phyloP scores from a whole-genome alignment of 2,113 vertebrate genomes.

The Danionella cerebrum region DNA sequence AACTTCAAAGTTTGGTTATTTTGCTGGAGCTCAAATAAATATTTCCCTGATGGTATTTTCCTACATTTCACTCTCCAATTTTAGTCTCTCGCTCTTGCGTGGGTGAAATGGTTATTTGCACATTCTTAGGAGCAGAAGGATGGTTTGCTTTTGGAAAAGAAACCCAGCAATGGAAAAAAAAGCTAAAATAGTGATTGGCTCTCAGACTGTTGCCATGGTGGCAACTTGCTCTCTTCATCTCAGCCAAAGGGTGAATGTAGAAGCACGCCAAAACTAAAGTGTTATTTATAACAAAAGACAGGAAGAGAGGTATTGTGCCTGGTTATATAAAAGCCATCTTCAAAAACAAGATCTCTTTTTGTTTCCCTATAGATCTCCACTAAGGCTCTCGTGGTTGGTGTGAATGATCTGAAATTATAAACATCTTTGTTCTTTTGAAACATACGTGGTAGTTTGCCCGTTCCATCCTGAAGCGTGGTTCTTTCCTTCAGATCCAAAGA shows the following conservation, averaged over 20 bases:
- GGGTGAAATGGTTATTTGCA: constrained; percentile 34
- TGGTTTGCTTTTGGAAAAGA: constrained; percentile 1
- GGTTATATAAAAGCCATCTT: constrained; percentile 44
- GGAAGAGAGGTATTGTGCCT: constrained; percentile 44
- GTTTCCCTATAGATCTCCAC: not conserved
- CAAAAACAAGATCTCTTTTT: constrained; percentile 2
- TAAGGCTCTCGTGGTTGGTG: not conserved
- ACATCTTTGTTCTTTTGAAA: not conserved
- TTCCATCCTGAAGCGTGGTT: not conserved
- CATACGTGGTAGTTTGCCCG: not conserved
- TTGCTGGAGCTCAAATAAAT: no score
- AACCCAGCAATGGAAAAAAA: constrained; percentile 5
- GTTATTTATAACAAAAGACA: constrained; percentile 63
- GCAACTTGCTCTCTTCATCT: constrained; percentile 40
- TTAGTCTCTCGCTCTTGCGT: constrained; percentile 16
- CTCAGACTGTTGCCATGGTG: constrained; percentile 50
- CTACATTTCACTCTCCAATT: no score
- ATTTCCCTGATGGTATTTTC: no score
- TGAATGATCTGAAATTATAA: not conserved
- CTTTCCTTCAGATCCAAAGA: not conserved
- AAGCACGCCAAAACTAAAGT: constrained; percentile 35
- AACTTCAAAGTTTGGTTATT: no score
- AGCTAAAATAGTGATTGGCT: constrained; percentile 43
- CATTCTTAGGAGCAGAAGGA: not conserved
- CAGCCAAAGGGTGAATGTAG: constrained; percentile 31